These are phyloP conservation scores for Alosa alosa DNA, from an alignment of 2,113 vertebrate genomes.

Conservation along the genomic window DNA sequence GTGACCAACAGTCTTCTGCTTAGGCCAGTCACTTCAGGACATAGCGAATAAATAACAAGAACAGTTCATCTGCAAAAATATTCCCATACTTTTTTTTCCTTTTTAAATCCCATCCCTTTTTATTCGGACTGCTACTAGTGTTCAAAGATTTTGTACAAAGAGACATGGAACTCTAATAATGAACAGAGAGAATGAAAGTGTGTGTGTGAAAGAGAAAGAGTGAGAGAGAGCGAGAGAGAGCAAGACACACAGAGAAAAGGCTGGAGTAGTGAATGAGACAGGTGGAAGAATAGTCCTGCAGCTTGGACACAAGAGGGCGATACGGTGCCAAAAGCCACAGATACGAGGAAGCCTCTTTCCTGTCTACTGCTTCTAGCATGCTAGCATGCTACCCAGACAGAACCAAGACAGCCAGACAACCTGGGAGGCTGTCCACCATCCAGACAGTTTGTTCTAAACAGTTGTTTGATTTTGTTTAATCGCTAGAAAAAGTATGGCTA, in stretches of 20 bases:
- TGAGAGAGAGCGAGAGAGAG: neutral
- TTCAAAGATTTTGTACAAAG: conserved; percentile 36
- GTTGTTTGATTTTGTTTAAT: neutral
- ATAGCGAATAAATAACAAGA: conserved; percentile 56
- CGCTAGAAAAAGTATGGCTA: neutral
- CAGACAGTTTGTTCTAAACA: neutral
- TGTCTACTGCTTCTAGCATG: too few species aligned
- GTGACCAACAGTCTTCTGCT: conserved; percentile 52
- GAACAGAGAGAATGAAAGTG: neutral
- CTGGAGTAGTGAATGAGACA: conserved; percentile 23
- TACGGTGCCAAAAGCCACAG: neutral
- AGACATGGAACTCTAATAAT: neutral
- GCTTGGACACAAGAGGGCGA: neutral
- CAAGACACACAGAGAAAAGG: too few species aligned
- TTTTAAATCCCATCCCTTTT: conserved; percentile 12
- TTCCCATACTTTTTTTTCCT: conserved; percentile 34
- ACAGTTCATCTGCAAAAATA: conserved; percentile 62
- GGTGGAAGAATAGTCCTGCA: neutral
- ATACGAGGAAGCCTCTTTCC: neutral
- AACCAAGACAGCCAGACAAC: neutral
- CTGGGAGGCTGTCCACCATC: neutral
- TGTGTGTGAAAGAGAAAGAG: neutral
- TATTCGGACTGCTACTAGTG: conserved; percentile 53
- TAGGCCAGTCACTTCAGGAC: conserved; percentile 49
- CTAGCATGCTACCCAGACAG: neutral